phyloP scores from a whole-genome alignment of 2,113 vertebrate species.

The Rhinopomastus cyanomelas region DNA sequence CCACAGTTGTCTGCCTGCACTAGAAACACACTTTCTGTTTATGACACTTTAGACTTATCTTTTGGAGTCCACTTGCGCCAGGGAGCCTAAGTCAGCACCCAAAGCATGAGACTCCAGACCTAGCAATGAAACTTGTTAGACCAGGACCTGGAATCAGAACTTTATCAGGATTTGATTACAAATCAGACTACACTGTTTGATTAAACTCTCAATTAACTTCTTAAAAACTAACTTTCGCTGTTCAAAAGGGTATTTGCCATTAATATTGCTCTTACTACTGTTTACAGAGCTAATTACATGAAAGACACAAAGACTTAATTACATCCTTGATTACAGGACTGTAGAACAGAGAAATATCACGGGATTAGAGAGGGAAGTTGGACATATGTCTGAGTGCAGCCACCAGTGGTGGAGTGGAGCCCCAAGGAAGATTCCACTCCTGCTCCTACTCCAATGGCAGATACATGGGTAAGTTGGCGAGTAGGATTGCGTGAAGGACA shows the following conservation, averaged over 20 bases:
- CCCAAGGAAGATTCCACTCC: background rate
- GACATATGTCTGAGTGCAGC: background rate
- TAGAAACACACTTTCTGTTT: background rate
- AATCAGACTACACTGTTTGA: background rate
- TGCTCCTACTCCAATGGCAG: background rate
- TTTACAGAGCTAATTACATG: background rate
- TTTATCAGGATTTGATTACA: background rate
- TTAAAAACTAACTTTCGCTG: background rate
- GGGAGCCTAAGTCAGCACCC: background rate
- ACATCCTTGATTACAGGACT: background rate
- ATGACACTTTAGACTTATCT: background rate
- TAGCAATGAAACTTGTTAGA: background rate
- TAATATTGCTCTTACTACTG: background rate
- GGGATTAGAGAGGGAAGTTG: background rate
- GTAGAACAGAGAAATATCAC: background rate
- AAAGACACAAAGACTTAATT: background rate
- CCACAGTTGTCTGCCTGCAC: background rate
- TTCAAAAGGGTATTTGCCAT: background rate
- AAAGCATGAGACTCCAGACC: background rate
- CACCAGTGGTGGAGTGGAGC: background rate
- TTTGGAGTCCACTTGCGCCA: background rate
- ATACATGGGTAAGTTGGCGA: background rate
- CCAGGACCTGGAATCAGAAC: background rate
- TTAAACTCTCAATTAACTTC: background rate
- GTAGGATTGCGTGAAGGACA: background rate